Conservation (phyloP, 2,888 invertebrate genomes). For the Lithodes maja region DNA sequence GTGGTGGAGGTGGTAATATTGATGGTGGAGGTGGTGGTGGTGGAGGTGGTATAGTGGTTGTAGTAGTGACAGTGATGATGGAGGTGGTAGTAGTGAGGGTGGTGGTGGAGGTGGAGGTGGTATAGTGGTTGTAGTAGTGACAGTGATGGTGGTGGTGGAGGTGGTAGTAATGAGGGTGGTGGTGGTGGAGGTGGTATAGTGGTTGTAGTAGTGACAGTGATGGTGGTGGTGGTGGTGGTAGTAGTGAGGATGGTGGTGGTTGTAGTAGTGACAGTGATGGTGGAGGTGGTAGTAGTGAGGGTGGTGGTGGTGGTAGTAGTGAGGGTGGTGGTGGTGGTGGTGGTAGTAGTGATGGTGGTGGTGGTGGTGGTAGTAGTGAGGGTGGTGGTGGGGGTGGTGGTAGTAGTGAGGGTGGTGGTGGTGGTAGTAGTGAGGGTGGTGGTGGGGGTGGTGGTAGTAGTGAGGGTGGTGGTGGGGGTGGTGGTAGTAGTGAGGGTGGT, state of each 20-base stretch:
- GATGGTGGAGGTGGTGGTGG: neutral
- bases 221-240: conserved; percentile 13
- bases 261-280: neutral
- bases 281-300: neutral
- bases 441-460: conserved; percentile 4
- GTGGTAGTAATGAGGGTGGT: neutral
- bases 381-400: neutral
- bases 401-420: conserved; percentile 3
- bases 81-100: conserved; percentile 2
- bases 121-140: neutral
- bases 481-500: conserved; percentile 6
- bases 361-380: neutral
- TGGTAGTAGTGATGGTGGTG: conserved; percentile 10
- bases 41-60: neutral
- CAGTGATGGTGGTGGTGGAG: neutral
- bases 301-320: conserved; percentile 10
- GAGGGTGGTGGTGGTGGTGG: conserved; percentile 4
- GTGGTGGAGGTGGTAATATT: neutral
- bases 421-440: neutral
- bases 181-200: neutral
- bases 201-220: conserved; percentile 2
- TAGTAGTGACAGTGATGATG: neutral
- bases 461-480: neutral
- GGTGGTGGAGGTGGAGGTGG: neutral
- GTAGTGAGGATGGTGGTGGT: neutral